Base-by-base conservation (phyloP, 2,888 invertebrate species). In the Mystacides longicornis region DNA sequence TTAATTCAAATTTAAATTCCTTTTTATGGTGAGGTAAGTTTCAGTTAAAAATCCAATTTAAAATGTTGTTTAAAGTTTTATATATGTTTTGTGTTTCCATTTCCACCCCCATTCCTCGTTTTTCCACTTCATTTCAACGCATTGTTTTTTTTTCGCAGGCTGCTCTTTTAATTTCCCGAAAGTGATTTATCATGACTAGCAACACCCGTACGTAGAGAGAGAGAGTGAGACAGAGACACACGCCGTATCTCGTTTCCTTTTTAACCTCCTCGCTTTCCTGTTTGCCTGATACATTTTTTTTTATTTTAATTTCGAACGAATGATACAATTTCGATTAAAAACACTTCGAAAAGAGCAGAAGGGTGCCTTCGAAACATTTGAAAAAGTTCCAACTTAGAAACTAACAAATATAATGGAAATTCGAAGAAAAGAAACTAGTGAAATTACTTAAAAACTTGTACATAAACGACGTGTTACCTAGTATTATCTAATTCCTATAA, bases 101-200 rank as follows among this genome's bases (percentile, higher is more conserved):
- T 14, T 19, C 45, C 45, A 45, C 49, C 42, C 51, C 48, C 42
- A 23, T 45, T 47, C 56, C 52, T 49, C 16, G 51, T 56, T 54
- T 49, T 59, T 56, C 58, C 58, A 52, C 58, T 60, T 60, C 60
- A 60, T 60, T 60, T 60, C 58, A 56, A 60, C 60, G 60, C 60
- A 60, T 60, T 60, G 60, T 60, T 60, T 60, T 60, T 60, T n/a
- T n/a, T n/a, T n/a, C n/a, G n/a, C n/a, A n/a, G 60, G 58, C 58
- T 57, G 54, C 55, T 58, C 60, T 74, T 77, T 77, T 75, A 77
- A 77, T 77, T 77, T 77, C 77, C 77, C 74, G 74, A 73, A 73
- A 72, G 74, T 77, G 75, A 77, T 76, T 77, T 77, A 77, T 77
- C 73, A 72, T 71, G 46, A 58, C 58, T 60, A 55, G 60, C 57